These are phyloP conservation scores for Aplysia californica DNA, from an alignment of 1,140 invertebrate species.

Conservation along the genomic window DNA sequence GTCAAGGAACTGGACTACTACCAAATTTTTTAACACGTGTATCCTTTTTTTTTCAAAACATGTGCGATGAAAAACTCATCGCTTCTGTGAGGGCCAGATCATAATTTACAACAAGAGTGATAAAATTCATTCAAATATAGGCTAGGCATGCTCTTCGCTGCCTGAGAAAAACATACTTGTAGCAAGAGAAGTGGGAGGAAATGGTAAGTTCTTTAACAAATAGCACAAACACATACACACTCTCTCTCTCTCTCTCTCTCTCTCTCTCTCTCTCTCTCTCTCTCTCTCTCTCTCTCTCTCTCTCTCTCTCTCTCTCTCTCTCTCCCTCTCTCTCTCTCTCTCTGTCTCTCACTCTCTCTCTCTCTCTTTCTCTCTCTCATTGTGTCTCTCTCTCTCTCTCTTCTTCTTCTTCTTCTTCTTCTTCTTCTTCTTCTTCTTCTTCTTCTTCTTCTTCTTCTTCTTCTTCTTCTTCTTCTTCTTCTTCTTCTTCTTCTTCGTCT, in stretches of 20 bases:
- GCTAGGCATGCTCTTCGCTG: not conserved
- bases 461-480: no score
- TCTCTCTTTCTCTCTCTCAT: not conserved
- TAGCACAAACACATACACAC: not conserved
- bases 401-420: not conserved
- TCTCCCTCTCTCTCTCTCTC: not conserved
- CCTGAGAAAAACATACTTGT: no score
- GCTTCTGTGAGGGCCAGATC: constrained; percentile 7
- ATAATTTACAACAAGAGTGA: not conserved
- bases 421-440: not conserved
- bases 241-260: not conserved
- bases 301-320: not conserved
- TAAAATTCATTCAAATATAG: not conserved
- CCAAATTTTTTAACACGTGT: no score
- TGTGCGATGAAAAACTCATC: no score
- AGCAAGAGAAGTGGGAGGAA: no score
- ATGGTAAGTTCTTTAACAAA: no score
- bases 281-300: not conserved
- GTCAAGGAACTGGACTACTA: no score
- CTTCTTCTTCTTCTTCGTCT: no score
- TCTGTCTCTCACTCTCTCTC: not conserved
- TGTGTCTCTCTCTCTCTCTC: not conserved
- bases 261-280: not conserved
- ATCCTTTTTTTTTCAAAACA: no score
- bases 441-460: no score